Evolutionary conservation across 2,113 vertebrate species (phyloP), one percentile per base, ranked within the genome.

Genomic region (Protomyctophum bolini): DNA sequence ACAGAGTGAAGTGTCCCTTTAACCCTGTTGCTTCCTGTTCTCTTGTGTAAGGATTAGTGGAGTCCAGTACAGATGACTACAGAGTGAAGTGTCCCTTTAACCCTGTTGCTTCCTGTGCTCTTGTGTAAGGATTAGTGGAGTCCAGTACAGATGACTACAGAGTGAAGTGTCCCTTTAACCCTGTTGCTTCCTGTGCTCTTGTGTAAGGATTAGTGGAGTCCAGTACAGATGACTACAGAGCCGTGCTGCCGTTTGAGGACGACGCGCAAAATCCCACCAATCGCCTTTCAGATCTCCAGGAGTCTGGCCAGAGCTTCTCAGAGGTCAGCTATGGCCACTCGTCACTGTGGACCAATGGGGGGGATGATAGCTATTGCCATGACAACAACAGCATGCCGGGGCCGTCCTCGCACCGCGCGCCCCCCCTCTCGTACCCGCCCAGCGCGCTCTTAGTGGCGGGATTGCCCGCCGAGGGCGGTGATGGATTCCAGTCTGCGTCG

Each of bases 121-220:
- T n/a, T n/a, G n/a, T n/a, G n/a, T n/a, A n/a, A n/a, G n/a, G n/a
- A n/a, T n/a, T n/a, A n/a, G n/a, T n/a, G n/a, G n/a, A n/a, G n/a
- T n/a, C n/a, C n/a, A n/a, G n/a, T n/a, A n/a, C n/a, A n/a, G n/a
- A n/a, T n/a, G n/a, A n/a, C n/a, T n/a, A n/a, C n/a, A n/a, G 21
- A 21, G 21, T 21, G 21, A 21, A 21, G 21, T 21, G 1, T 21
- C 21, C 21, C 21, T 21, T 41, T 11, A 10, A 28, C 45, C 8
- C 58, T 57, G 54, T 55, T 7, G 14, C 12, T 71, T 47, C 7
- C 33, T 41, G 33, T 41, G 33, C 33, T 41, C 33, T 41, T 41
- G 62, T 1, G 47, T 6, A 71, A 91, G 89, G 87, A 4, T 63
- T 89, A 63, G 86, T 86, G 58, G 92, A 92, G 72, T 91, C 89